phyloP scores from a whole-genome alignment of 2,888 invertebrate species.

The Cetonia aurata region DNA sequence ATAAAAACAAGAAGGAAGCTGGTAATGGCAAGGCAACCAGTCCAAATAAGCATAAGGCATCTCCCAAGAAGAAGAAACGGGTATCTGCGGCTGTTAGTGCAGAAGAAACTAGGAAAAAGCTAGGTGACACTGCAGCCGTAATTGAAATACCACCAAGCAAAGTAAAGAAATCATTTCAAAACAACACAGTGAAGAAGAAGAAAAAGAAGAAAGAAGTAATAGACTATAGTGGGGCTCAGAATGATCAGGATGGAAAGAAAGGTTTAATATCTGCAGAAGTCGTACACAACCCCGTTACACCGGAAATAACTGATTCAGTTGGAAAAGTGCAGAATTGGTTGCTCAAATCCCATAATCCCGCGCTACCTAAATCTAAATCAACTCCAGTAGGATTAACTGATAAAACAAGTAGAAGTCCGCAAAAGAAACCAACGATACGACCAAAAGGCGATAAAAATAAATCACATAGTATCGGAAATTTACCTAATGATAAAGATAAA shows the following conservation, averaged over 20 bases:
- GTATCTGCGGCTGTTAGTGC: slow-evolving; percentile 67
- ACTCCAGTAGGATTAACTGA: slow-evolving; percentile 81
- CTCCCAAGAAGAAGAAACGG: slow-evolving; percentile 66
- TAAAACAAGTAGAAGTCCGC: slow-evolving; percentile 69
- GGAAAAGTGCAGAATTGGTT: slow-evolving; percentile 91
- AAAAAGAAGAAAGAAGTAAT: slow-evolving; percentile 79
- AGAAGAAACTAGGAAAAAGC: slow-evolving; percentile 71
- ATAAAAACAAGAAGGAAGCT: slow-evolving; percentile 66
- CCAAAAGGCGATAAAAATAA: slow-evolving; percentile 72
- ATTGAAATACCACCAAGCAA: slow-evolving; percentile 64
- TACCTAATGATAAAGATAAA: slow-evolving; percentile 73
- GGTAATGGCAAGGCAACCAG: slow-evolving; percentile 62
- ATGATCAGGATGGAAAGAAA: slow-evolving; percentile 71
- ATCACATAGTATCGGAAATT: slow-evolving; percentile 75
- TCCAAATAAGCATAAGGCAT: slow-evolving; percentile 60
- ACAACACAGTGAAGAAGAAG: slow-evolving; percentile 69
- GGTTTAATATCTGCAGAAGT: slow-evolving; percentile 66
- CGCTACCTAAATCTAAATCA: slow-evolving; percentile 86
- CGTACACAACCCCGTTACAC: slow-evolving; percentile 64
- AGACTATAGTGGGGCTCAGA: slow-evolving; percentile 80
- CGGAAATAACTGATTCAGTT: slow-evolving; percentile 69
- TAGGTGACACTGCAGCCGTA: slow-evolving; percentile 63
- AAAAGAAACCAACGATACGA: slow-evolving; percentile 66
- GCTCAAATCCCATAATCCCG: slow-evolving; percentile 75
- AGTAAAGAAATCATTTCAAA: slow-evolving; percentile 64